Evolutionary conservation across 1,140 invertebrate genomes (phyloP), one percentile per base, ranked within the genome.

Genomic region (Heterodera carotae): DNA sequence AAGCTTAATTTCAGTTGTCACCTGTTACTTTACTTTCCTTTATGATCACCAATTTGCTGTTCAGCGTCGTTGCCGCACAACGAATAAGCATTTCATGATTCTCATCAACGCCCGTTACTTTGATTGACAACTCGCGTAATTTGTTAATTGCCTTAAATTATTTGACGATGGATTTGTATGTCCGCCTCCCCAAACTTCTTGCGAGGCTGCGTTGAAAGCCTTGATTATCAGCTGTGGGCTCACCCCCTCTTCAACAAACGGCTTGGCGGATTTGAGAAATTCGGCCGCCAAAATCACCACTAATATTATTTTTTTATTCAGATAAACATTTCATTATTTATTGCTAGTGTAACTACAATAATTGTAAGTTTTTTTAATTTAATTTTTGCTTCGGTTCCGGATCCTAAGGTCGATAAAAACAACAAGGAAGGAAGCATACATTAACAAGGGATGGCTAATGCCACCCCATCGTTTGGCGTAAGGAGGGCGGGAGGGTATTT

Each of bases 221-320:
- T 92, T 92, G 33, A 97, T 94, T 27, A 98, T 93, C 73, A 97
- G 91, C 77, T 96, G 91, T 0, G 97, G 94, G 89, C 99, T 96
- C 15, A 99, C 95, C 31, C 93, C 95, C 88, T 99, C 97, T 88
- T 99, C 97, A 36, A 99, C 91, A 86, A 94, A 97, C 1, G 93
- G 92, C 88, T 98, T 98, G 53, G 95, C 91, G 88, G 97, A 93
- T 88, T 97, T 98, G 68, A 99, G 89, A 82, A 98, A 93, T 89
- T 99, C 96, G 10, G 94, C 94, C 68, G 97, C 94, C 67, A 99
- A 89, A 59, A 99, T 88, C 2, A 98, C 96, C 31, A 99, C 94
- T 94, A 95, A 84, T n/a, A n/a, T n/a, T n/a, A n/a, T n/a, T n/a
- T n/a, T n/a, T n/a, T n/a, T n/a, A n/a, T n/a, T 43, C 1, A 43